Base-by-base conservation (phyloP, 2,113 vertebrate species). In the Aviceda subcristata region DNA sequence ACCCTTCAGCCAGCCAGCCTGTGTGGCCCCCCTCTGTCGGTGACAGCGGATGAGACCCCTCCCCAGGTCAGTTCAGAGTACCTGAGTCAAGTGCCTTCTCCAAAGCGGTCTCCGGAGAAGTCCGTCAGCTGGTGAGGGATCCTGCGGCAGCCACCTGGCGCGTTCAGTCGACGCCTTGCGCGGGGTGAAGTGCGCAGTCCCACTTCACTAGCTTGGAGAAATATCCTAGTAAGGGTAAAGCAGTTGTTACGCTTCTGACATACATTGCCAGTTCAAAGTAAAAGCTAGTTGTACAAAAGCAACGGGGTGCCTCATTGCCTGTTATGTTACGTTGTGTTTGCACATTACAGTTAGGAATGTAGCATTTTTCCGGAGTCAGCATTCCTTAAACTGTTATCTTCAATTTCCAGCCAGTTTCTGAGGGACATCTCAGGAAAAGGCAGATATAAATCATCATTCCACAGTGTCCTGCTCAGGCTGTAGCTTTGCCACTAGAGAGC, bases 281-380 rank as follows among this genome's bases (percentile, higher is more conserved):
- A 73, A 60, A 83, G 10, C 32, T 34, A 15, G 22, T 21, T 29
- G 21, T 57, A n/a, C 36, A 41, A 46, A 72, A 83, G 7, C 50
- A 53, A 7, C 3, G 0, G 12, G 45, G 57, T 11, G 36, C 21
- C 43, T 55, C 38, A 4, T 13, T 17, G 11, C 11, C 39, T 16
- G 3, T 15, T 51, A 3, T 0, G 1, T 56, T 46, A 19, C 1
- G 0, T 27, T 46, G 22, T 11, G 38, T 13, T 48, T 50, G 39
- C 23, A 38, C 8, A 1, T 38, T 5, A 19, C 21, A 32, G 51
- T 26, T 57, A 14, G 39, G 43, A 75, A 16, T 13, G 11, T 9
- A 22, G 62, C 45, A 6, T 50, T 73, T 63, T 41, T 50, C 45
- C 43, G 27, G 45, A 66, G 39, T 66, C n/a, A 71, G 69, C 22